These are phyloP conservation scores for Myoxocephalus aenaeus DNA, from an alignment of 2,797 vertebrate species.

Conservation along the genomic window DNA sequence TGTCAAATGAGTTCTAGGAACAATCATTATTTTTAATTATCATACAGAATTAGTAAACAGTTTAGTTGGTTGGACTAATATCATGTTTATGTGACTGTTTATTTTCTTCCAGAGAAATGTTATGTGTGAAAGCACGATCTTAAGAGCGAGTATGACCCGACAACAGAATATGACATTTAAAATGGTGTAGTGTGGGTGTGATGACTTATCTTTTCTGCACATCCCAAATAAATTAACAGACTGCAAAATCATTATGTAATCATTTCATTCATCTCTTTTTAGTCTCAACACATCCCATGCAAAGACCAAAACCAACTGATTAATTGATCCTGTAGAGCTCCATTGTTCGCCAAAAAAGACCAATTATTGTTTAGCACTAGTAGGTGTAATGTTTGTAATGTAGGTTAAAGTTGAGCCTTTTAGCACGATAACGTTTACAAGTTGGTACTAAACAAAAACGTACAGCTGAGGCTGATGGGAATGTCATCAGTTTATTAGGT, in stretches of 20 bases:
- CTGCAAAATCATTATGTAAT: not conserved
- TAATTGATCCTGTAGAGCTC: not conserved
- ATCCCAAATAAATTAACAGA: not conserved
- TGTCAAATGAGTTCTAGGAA: not conserved
- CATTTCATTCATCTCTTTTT: not conserved
- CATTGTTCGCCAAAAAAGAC: not conserved
- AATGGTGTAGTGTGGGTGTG: too few species aligned
- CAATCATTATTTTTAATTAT: not conserved
- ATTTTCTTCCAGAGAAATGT: not conserved
- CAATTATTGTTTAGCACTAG: not conserved
- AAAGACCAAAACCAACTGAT: not conserved
- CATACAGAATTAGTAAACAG: conserved; percentile 1
- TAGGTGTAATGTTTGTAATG: not conserved
- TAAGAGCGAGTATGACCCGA: not conserved
- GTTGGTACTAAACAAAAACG: not conserved
- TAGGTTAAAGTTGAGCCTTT: not conserved
- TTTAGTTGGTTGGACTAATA: not conserved
- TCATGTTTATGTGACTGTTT: not conserved
- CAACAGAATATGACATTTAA: not conserved
- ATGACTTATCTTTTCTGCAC: not conserved
- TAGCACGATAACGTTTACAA: not conserved
- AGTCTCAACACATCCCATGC: not conserved
- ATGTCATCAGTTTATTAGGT: not conserved
- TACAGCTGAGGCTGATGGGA: not conserved
- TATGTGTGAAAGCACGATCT: not conserved